Percentiles rank a stretch among this genome's conserved stretches.
Evolutionary conservation across 1,140 invertebrate genomes (phyloP).

Genomic region (Ditylenchus dipsaci): DNA sequence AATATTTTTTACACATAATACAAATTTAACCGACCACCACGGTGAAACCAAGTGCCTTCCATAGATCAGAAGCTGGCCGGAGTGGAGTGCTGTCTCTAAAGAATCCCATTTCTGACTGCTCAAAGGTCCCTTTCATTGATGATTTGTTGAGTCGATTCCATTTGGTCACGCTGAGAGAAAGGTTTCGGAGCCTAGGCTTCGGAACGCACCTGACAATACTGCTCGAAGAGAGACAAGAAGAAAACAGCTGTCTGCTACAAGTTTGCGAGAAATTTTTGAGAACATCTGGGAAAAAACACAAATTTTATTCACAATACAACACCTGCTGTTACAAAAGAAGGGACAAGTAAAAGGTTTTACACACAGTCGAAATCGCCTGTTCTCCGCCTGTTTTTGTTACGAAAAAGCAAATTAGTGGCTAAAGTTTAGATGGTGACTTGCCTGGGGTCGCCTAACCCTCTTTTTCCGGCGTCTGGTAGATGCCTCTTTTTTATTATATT

Average conservation of each 20-base stretch:
- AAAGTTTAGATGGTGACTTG: no score
- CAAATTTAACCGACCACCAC: slow-evolving; percentile 26
- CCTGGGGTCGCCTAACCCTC: no score
- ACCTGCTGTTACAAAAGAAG: no score
- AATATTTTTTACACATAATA: slow-evolving; percentile 2
- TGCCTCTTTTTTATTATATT: no score
- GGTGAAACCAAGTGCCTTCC: slow-evolving; percentile 41
- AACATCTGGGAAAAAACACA: neutral
- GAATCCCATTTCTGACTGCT: neutral
- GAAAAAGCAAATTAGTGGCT: no score
- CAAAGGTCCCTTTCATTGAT: neutral
- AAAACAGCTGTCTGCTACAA: neutral
- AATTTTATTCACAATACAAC: no score
- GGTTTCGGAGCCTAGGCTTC: neutral
- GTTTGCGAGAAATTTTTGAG: neutral
- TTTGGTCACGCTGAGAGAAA: neutral
- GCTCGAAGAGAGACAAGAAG: neutral
- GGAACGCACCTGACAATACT: neutral
- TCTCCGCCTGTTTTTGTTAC: no score
- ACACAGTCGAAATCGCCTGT: no score
- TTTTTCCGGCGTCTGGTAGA: no score
- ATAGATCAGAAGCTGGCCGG: slow-evolving; percentile 27
- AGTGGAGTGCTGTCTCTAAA: slow-evolving; percentile 26
- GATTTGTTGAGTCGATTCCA: neutral
- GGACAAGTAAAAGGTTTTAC: no score